Evolutionary conservation across 2,888 invertebrate genomes (phyloP).

Genomic region (Clitarchus hookeri): DNA sequence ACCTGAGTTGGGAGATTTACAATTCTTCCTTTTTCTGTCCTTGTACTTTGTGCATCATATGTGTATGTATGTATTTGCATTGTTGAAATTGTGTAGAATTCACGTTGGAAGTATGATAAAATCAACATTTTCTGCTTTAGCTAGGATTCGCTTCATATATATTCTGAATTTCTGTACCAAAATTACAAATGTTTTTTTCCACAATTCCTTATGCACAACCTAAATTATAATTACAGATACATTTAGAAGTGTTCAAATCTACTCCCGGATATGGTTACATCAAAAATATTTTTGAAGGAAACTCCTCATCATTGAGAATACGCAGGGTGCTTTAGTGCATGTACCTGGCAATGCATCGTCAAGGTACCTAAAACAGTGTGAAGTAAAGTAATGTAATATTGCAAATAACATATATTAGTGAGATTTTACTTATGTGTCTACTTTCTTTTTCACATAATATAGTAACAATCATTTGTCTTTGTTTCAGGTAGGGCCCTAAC

Average conservation of each 20-base stretch:
- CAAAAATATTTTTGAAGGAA: not conserved
- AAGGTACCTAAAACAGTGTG: not conserved
- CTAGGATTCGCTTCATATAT: not conserved
- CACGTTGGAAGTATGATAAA: not conserved
- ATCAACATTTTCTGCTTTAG: not conserved
- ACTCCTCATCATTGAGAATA: not conserved
- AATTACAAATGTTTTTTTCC: not conserved
- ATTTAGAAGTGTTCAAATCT: not conserved
- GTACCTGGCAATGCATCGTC: not conserved
- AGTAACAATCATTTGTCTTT: too few species aligned
- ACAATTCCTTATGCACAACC: not conserved
- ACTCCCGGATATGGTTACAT: not conserved
- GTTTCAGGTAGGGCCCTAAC: too few species aligned
- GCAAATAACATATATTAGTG: too few species aligned
- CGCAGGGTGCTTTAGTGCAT: not conserved
- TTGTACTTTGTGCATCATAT: not conserved
- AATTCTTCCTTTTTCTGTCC: not conserved
- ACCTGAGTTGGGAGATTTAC: not conserved
- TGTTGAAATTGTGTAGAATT: not conserved
- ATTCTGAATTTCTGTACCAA: not conserved
- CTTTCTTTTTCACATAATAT: too few species aligned
- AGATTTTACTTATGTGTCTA: too few species aligned
- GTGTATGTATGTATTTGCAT: not conserved
- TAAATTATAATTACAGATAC: not conserved
- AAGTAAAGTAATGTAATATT: too few species aligned